Base-by-base conservation (phyloP, 2,888 invertebrate genomes). In the Eilema depressum region DNA sequence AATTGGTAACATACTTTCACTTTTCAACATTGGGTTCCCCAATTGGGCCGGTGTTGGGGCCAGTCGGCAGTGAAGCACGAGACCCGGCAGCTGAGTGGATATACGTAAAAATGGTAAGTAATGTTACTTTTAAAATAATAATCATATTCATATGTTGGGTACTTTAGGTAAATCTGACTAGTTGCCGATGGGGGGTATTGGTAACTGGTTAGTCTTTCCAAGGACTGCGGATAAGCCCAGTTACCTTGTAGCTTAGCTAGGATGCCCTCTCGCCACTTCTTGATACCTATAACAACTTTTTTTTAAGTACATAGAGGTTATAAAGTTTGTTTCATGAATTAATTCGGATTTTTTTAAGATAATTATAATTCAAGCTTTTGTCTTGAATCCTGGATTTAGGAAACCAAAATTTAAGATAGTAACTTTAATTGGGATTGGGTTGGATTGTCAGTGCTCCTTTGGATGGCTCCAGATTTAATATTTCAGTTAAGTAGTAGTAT, bases 1-100 rank as follows among this genome's bases (percentile, higher is more conserved):
- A 85, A 88, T 88, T 79, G 78, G 85, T 82, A 85, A 81, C 86
- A 85, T 78, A 89, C 92, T 91, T 92, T 92, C 92, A 91, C 92
- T 90, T 92, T 83, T 89, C 83, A 80, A 86, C 85, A 87, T 86
- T 79, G 86, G 79, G 79, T 85, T 85, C 82, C 86, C 87, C 77
- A 84, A 86, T 79, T 78, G 79, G 73, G 82, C 67, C 60, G 41
- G 71, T 76, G 79, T 63, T 64, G 62, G 73, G 75, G 77, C 75
- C 80, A 87, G 87, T 84, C 79, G 75, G 69, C 70, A 71, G 41
- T 73, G 75, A 75, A 84, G 80, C 78, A 57, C 82, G 70, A 71
- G 75, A 66, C 72, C 65, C 66, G 67, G 62, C 70, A 77, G 80
- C 70, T 71, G 81, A 57, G 59, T 37, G 53, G 63, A 64, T 47